Evolutionary conservation across 2,113 vertebrate genomes (phyloP).

Genomic region (Dendrocopos noguchii): DNA sequence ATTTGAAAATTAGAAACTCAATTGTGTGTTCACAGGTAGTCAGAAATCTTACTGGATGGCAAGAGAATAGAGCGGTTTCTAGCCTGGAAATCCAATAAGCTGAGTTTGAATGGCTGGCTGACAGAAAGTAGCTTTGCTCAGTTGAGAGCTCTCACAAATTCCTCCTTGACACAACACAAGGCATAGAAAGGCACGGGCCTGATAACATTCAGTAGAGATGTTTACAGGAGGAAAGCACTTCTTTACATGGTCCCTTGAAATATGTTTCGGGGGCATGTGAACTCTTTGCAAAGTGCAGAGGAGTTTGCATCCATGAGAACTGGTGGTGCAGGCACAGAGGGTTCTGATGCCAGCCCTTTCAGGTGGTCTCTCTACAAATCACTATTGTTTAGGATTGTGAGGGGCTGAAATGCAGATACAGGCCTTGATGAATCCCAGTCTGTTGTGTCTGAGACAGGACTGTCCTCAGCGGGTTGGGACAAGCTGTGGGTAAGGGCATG

Average conservation of each 20-base stretch:
- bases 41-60: not conserved
- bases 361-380: not conserved
- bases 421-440: not conserved
- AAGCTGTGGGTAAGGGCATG: not conserved
- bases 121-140: not conserved
- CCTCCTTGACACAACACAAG: not conserved
- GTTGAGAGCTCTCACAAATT: not conserved
- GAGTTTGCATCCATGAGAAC: not conserved
- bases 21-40: not conserved
- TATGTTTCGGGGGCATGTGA: not conserved
- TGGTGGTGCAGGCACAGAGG: not conserved
- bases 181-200: accelerated
- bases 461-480: not conserved
- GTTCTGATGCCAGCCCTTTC: not conserved
- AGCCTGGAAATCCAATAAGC: not conserved
- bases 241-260: not conserved
- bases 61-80: not conserved
- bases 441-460: not conserved
- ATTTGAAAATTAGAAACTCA: not conserved
- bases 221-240: not conserved
- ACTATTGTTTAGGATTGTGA: not conserved
- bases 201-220: not conserved
- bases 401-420: not conserved
- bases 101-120: not conserved
- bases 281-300: not conserved